phyloP scores from a whole-genome alignment of 2,797 vertebrate species.

The Catamblyrhynchus diadema region DNA sequence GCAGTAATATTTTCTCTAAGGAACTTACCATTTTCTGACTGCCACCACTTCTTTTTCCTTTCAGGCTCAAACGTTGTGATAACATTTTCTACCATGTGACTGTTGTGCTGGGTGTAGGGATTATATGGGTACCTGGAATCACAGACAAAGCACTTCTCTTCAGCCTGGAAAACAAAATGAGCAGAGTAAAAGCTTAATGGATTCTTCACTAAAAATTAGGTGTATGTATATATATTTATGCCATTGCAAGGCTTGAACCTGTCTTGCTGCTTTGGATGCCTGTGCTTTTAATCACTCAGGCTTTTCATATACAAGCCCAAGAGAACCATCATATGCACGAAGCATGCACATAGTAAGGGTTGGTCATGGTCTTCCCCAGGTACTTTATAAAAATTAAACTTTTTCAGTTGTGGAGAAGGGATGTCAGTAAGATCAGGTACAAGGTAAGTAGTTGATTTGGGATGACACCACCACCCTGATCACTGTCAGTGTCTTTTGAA shows the following conservation, averaged over 20 bases:
- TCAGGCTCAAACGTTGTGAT: constrained; percentile 83
- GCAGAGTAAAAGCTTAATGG: not conserved
- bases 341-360: not conserved
- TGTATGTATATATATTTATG: not conserved
- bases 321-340: not conserved
- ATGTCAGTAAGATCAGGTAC: not conserved
- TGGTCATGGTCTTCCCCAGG: not conserved
- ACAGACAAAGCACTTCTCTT: constrained; percentile 88
- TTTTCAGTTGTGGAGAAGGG: not conserved
- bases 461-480: not conserved
- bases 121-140: constrained; percentile 83
- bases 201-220: not conserved
- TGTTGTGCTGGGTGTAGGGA: constrained; percentile 75
- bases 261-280: not conserved
- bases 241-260: not conserved
- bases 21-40: constrained; percentile 86
- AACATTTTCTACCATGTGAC: constrained; percentile 84
- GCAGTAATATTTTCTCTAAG: not conserved
- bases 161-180: constrained; percentile 72
- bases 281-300: not conserved
- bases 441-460: not conserved
- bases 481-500: not conserved
- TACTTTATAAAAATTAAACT: not conserved
- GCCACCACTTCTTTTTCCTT: constrained; percentile 88
- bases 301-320: not conserved